Percentiles rank a stretch among this genome's conserved stretches.
These are phyloP conservation scores for Lasioglossum zephyrum DNA, from an alignment of 2,888 invertebrate species.

Conservation along the genomic window DNA sequence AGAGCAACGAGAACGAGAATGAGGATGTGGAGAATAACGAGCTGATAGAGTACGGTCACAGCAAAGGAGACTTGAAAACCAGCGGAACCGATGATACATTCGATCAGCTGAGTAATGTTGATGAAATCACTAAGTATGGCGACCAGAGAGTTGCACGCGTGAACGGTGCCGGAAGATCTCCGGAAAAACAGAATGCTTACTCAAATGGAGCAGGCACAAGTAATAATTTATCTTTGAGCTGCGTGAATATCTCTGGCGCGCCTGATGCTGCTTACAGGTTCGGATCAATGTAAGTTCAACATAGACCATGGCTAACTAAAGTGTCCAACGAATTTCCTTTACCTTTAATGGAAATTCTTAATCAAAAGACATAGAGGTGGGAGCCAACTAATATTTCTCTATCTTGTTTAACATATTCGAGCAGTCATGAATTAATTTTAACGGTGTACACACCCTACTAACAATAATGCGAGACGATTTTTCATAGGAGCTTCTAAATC, in stretches of 20 bases:
- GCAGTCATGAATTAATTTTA: constrained; percentile 4
- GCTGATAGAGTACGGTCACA: constrained; percentile 22
- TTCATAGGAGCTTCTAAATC: constrained; percentile 32
- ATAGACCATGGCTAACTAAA: constrained; percentile 65
- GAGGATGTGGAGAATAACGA: constrained; percentile 12
- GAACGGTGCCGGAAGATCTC: constrained; percentile 19
- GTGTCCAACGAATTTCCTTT: constrained; percentile 35
- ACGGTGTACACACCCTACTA: constrained; percentile 17
- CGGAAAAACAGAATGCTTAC: constrained; percentile 26
- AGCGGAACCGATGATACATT: neutral
- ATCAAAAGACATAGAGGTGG: constrained; percentile 58
- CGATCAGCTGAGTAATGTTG: constrained; percentile 10
- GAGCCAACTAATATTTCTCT: constrained; percentile 55
- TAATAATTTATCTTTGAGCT: constrained; percentile 77
- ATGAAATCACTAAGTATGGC: constrained; percentile 10
- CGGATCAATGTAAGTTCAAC: constrained; percentile 80
- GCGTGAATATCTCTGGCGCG: constrained; percentile 74
- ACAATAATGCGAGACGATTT: constrained; percentile 27
- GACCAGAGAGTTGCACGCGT: neutral
- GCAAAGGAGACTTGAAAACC: constrained; percentile 16
- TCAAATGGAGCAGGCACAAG: constrained; percentile 61
- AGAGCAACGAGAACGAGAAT: neutral
- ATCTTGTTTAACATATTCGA: constrained; percentile 20
- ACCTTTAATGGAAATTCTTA: constrained; percentile 48
- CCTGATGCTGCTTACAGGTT: constrained; percentile 79